A percentile compares a stretch with the other conserved stretches of the same genome.
phyloP scores from a whole-genome alignment of 2,113 vertebrate genomes.

The Triplophysa rosa region DNA sequence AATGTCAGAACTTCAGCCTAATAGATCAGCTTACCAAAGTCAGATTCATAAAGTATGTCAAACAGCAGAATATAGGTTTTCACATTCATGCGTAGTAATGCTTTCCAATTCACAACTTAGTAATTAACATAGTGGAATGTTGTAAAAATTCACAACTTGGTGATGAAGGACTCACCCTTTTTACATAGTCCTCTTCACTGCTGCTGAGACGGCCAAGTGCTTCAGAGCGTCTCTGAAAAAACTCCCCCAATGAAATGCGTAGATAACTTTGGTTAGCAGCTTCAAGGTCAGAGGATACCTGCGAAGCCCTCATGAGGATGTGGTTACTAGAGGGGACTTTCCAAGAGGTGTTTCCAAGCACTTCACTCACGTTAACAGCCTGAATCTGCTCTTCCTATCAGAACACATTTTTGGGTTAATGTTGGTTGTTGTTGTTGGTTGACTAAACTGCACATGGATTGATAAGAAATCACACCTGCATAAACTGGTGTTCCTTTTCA shows the following conservation, averaged over 20 bases:
- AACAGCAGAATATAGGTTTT: too few relatives aligned
- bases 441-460: neutral
- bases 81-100: too few relatives aligned
- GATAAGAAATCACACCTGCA: slow-evolving; percentile 79
- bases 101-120: too few relatives aligned
- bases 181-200: slow-evolving; percentile 70
- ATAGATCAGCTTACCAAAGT: neutral
- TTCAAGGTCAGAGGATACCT: slow-evolving; percentile 72
- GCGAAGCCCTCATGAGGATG: slow-evolving; percentile 76
- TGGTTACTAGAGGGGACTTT: slow-evolving; percentile 70
- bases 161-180: slow-evolving; percentile 80
- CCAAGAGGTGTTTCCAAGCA: slow-evolving; percentile 82
- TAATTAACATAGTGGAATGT: too few relatives aligned
- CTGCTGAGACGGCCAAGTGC: slow-evolving; percentile 88
- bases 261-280: slow-evolving; percentile 83
- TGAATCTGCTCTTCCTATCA: slow-evolving; percentile 82
- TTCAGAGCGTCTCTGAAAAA: slow-evolving; percentile 91
- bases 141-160: neutral
- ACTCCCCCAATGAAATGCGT: slow-evolving; percentile 88
- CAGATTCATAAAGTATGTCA: too few relatives aligned
- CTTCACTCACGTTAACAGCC: slow-evolving; percentile 59
- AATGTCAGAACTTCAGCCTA: neutral
- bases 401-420: neutral
- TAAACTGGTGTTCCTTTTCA: slow-evolving; percentile 87
- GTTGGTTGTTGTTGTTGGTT: neutral